Conservation (phyloP, 2,113 vertebrate species). For the Pogonocichla stellata region DNA sequence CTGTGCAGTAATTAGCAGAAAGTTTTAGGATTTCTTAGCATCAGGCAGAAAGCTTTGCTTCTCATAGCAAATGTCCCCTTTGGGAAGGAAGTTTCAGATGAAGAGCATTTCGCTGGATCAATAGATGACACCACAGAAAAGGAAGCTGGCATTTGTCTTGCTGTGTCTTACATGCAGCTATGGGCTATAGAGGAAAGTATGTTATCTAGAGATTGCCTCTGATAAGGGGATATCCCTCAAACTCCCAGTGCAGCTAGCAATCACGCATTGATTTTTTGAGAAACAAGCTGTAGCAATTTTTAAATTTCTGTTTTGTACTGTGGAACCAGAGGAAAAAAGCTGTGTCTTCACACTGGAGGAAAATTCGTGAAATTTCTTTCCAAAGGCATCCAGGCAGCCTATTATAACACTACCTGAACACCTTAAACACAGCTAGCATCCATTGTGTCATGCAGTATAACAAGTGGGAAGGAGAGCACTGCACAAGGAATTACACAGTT, state of each 20-base stretch:
- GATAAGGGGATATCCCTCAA: conserved; percentile 37
- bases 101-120: conserved; percentile 9
- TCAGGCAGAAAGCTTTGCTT: neutral
- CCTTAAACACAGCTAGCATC: neutral
- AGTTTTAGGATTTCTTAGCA: neutral
- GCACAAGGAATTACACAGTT: neutral
- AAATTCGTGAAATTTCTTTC: neutral
- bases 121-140: conserved; percentile 28
- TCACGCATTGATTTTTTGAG: neutral
- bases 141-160: conserved; percentile 34
- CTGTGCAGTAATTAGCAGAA: neutral
- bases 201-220: conserved; percentile 32
- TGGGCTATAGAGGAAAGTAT: conserved; percentile 15
- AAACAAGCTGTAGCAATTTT: conserved; percentile 16
- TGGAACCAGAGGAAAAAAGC: neutral
- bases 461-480: neutral
- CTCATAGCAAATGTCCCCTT: conserved; percentile 8
- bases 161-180: neutral
- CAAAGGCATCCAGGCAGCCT: neutral
- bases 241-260: neutral
- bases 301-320: conserved; percentile 10
- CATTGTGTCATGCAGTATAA: neutral
- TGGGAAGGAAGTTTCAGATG: conserved; percentile 39
- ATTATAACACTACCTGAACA: neutral
- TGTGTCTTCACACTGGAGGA: neutral